Evolutionary conservation across 2,888 invertebrate species (phyloP).

Genomic region (Lycophotia porphyrea): DNA sequence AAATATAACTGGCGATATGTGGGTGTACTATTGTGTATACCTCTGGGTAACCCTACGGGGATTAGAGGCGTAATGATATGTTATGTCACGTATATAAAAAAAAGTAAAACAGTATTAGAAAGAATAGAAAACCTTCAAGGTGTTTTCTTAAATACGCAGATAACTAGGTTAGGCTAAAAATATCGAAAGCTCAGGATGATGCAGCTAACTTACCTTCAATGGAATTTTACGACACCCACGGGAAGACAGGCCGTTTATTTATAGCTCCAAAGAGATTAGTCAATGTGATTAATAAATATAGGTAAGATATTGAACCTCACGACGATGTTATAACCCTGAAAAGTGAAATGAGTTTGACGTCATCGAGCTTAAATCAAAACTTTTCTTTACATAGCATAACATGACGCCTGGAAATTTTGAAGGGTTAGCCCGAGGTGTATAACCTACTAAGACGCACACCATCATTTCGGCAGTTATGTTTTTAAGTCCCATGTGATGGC

Average conservation of each 20-base stretch:
- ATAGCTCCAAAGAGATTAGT: background rate
- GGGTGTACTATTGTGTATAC: no score
- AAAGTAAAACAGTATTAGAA: background rate
- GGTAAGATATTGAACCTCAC: background rate
- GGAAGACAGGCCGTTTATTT: constrained; percentile 22
- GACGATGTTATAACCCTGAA: background rate
- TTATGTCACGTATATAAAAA: background rate
- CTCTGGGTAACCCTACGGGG: no score
- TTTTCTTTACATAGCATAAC: background rate
- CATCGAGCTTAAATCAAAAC: background rate
- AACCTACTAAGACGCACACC: background rate
- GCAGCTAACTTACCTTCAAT: constrained; percentile 10
- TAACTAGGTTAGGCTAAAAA: constrained; percentile 7
- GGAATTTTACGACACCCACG: constrained; percentile 13
- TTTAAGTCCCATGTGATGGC: background rate
- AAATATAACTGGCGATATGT: no score
- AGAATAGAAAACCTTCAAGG: background rate
- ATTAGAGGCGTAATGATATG: no score
- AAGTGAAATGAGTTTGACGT: background rate
- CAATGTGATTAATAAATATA: constrained; percentile 21
- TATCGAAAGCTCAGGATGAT: constrained; percentile 3
- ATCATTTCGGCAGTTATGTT: background rate
- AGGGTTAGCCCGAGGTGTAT: background rate
- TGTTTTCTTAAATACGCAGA: background rate
- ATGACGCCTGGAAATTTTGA: background rate